A percentile compares a stretch with the other conserved stretches of the same genome.
These are phyloP conservation scores for Hymenochirus boettgeri DNA, from an alignment of 2,113 vertebrate species.

Conservation along the genomic window DNA sequence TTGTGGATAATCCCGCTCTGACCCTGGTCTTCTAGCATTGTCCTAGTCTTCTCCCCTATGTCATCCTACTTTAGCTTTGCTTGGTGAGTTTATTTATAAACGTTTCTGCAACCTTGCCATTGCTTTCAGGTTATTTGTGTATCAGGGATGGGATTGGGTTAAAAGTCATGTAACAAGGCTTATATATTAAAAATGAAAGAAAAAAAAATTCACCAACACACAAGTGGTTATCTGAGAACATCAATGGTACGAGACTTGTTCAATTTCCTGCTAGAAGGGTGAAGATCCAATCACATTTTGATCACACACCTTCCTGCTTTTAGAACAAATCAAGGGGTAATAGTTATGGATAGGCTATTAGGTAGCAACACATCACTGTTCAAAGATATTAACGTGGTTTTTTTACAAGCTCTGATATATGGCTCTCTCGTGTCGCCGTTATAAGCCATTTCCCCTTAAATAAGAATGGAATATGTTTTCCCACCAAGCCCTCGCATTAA, in stretches of 20 bases:
- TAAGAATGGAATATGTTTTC: constrained; percentile 50
- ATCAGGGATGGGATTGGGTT: too few species aligned
- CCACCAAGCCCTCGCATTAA: constrained; percentile 48
- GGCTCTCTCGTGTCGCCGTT: constrained; percentile 24
- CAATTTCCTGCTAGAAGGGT: constrained; percentile 46
- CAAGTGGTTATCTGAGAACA: neutral
- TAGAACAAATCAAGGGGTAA: constrained; percentile 46
- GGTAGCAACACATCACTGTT: constrained; percentile 44
- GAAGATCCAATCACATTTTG: constrained; percentile 41
- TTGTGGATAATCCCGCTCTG: too few species aligned
- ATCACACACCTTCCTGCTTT: constrained; percentile 35
- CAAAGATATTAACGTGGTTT: constrained; percentile 41
- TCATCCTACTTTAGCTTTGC: too few species aligned
- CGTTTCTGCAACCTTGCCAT: too few species aligned
- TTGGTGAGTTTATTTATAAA: too few species aligned
- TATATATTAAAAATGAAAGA: too few species aligned
- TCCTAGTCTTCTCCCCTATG: too few species aligned
- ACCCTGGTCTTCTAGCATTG: too few species aligned
- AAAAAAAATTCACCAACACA: too few species aligned
- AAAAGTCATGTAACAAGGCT: too few species aligned
- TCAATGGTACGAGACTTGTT: constrained; percentile 29
- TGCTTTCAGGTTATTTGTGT: too few species aligned
- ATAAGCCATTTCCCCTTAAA: constrained; percentile 54
- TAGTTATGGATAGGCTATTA: constrained; percentile 45
- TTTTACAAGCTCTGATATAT: constrained; percentile 45